These are phyloP conservation scores for Chaenodraco wilsoni DNA, from an alignment of 2,797 vertebrate genomes.

Conservation along the genomic window DNA sequence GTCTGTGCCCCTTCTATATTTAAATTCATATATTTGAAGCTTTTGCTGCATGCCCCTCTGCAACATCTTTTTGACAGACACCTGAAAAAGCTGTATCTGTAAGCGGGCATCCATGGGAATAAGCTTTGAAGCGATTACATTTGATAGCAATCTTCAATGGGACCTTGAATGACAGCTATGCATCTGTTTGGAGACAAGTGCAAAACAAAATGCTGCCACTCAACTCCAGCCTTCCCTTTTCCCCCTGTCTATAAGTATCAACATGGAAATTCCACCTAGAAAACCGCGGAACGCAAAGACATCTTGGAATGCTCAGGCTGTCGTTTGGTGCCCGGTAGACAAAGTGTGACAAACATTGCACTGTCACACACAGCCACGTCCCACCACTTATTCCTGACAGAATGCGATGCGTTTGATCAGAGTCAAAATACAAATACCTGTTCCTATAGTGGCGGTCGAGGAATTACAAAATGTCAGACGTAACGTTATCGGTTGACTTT, in stretches of 20 bases:
- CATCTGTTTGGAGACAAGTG: slow-evolving; percentile 85
- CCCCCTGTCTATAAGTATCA: slow-evolving; percentile 71
- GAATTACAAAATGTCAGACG: slow-evolving; percentile 62
- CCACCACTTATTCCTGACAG: slow-evolving; percentile 52
- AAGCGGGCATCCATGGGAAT: slow-evolving; percentile 83
- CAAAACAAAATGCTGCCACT: slow-evolving; percentile 86
- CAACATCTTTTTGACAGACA: slow-evolving; percentile 82
- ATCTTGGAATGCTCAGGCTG: slow-evolving; percentile 48
- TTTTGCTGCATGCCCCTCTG: slow-evolving; percentile 71
- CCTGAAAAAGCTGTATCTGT: slow-evolving; percentile 84
- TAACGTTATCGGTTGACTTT: slow-evolving; percentile 36
- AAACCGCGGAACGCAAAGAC: slow-evolving; percentile 66
- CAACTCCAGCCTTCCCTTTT: slow-evolving; percentile 68
- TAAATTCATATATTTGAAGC: slow-evolving; percentile 81
- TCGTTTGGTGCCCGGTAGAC: slow-evolving; percentile 64
- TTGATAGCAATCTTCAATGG: slow-evolving; percentile 86
- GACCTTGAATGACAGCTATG: slow-evolving; percentile 86
- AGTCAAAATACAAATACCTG: slow-evolving; percentile 41
- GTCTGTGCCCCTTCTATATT: slow-evolving; percentile 76
- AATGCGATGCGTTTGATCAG: slow-evolving; percentile 53
- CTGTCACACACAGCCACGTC: slow-evolving; percentile 40
- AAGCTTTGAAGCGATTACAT: slow-evolving; percentile 85
- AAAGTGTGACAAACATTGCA: slow-evolving; percentile 51
- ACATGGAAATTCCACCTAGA: slow-evolving; percentile 66
- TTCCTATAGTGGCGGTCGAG: slow-evolving; percentile 24